Evolutionary conservation across 2,888 invertebrate genomes (phyloP), one percentile per base, ranked within the genome.

Genomic region (Amblyteles armatorius): DNA sequence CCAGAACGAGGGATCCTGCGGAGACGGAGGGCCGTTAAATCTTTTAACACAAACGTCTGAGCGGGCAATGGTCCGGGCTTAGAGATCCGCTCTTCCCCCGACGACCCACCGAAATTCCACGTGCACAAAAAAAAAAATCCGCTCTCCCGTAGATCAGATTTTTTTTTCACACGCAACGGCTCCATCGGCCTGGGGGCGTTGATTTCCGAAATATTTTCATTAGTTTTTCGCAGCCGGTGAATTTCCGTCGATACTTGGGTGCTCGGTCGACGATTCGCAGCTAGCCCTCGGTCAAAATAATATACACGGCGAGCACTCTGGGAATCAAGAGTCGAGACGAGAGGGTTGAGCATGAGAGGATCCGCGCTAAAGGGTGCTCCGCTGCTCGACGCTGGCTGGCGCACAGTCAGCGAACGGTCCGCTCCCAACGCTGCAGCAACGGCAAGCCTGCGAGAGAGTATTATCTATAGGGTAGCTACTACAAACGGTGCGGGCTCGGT

Each of bases 401-500:
- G 88, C 87, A 82, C 87, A 90, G 91, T 91, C 91, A 89, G 90
- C 91, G 89, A 89, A 90, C 89, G 88, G 88, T 87, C 79, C 87
- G 87, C 36, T 16, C 13, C 69, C 60, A 48, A 60, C 73, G 22
- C 68, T 73, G 73, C 81, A 55, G 22, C 52, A 68, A 48, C 60
- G 55, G 44, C 44, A 3, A 48, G 73, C 52, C 55, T 36, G 76
- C 22, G 82, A 68, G 71, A 76, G 69, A 77, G 68, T 88, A 91
- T 92, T 92, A 91, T 91, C 91, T 90, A 89, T 89, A 86, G 88
- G 90, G 90, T 89, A 90, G 89, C 89, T 89, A 89, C 90, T 93
- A 93, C 92, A 92, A 93, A 93, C 93, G 92, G 92, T 87, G 89
- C 89, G 91, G 91, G 91, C 90, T 91, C 91, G 91, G 89, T 88